Percentiles rank a stretch among this genome's conserved stretches.
Conservation (phyloP, 2,113 vertebrate species). For the Gopherus flavomarginatus region DNA sequence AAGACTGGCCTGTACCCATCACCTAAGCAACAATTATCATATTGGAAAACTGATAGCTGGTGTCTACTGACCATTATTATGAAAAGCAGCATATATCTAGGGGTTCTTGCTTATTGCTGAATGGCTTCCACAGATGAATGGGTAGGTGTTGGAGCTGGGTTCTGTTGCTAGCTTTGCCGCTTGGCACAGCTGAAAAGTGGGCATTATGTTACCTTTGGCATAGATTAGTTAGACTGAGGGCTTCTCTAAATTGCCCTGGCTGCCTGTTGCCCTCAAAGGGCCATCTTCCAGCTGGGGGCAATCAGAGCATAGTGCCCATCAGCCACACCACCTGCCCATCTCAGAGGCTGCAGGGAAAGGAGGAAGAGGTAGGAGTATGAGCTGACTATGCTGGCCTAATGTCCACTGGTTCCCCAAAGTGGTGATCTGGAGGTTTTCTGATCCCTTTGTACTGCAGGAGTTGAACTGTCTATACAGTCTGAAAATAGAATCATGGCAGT, state of each 20-base stretch:
- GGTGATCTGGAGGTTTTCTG: background rate
- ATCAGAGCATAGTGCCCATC: accelerated
- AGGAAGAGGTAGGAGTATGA: background rate
- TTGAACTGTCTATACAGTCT: background rate
- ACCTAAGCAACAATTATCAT: background rate
- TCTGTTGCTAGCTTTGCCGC: background rate
- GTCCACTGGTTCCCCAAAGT: background rate
- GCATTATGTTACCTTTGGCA: background rate
- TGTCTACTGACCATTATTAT: too few relatives aligned
- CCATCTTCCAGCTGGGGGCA: accelerated
- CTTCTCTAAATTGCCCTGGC: background rate
- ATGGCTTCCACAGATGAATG: background rate
- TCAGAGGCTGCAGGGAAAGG: background rate
- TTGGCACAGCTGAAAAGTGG: background rate
- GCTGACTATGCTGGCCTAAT: background rate
- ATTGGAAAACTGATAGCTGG: background rate
- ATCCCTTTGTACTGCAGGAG: background rate
- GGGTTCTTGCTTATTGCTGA: accelerated
- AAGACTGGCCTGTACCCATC: background rate
- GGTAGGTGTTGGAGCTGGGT: background rate
- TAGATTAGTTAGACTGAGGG: accelerated
- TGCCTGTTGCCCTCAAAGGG: background rate
- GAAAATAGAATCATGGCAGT: background rate
- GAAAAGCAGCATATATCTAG: accelerated
- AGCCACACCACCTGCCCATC: background rate